Conservation (phyloP, 2,797 vertebrate species). For the Phalanger gymnotis region DNA sequence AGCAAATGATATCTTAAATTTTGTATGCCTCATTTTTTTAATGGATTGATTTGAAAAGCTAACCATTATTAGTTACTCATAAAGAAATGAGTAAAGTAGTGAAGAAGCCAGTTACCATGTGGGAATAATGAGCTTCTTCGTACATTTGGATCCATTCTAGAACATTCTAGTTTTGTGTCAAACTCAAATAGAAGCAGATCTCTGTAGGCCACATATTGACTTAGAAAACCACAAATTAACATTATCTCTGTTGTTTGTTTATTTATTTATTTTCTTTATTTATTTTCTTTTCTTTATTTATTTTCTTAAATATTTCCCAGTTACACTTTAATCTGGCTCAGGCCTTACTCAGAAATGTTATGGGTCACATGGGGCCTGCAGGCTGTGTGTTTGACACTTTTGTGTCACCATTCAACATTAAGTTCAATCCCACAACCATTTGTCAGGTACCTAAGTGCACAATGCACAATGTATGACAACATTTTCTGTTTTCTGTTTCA, state of each 20-base stretch:
- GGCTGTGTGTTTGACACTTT: background rate
- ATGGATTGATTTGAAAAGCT: constrained; percentile 37
- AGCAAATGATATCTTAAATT: constrained; percentile 9
- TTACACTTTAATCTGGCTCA: background rate
- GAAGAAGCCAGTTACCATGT: background rate
- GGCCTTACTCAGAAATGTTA: background rate
- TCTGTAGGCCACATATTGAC: background rate
- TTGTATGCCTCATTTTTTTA: constrained; percentile 24
- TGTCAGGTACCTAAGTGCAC: background rate
- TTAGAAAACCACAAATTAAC: background rate
- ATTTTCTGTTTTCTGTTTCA: background rate
- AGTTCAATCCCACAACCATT: background rate
- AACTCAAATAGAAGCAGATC: background rate
- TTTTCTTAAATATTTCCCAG: background rate
- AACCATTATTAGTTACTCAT: constrained; percentile 9
- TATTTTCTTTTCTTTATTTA: background rate
- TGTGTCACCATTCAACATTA: background rate
- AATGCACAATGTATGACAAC: background rate
- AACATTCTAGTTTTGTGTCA: background rate
- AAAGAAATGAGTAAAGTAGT: constrained; percentile 14
- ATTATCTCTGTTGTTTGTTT: background rate
- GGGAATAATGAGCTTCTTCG: constrained; percentile 2
- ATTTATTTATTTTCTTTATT: background rate
- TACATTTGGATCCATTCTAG: background rate
- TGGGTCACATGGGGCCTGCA: background rate